Evolutionary conservation across 2,888 invertebrate genomes (phyloP).

Genomic region (Hypercompe scribonia): DNA sequence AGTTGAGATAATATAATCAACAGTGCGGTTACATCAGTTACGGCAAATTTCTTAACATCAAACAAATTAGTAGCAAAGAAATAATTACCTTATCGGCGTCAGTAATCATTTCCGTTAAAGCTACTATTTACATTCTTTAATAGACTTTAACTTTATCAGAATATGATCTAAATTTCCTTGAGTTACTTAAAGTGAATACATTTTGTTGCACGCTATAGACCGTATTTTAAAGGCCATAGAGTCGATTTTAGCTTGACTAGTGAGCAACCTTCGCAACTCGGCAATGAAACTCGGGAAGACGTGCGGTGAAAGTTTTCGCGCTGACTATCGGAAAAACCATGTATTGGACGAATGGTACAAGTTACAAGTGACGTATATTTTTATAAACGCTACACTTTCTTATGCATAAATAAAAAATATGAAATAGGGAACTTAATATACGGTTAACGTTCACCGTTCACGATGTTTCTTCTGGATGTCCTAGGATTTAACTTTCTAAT

Average conservation of each 20-base stretch:
- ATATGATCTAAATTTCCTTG: constrained; percentile 29
- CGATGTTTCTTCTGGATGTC: too few relatives aligned
- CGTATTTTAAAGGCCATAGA: constrained; percentile 20
- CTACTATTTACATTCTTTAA: not conserved
- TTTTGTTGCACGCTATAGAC: constrained; percentile 4
- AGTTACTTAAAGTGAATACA: constrained; percentile 21
- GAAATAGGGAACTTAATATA: too few relatives aligned
- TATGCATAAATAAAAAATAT: too few relatives aligned
- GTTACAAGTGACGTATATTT: too few relatives aligned
- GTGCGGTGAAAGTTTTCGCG: constrained; percentile 62
- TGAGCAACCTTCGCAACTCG: constrained; percentile 22
- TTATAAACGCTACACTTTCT: too few relatives aligned
- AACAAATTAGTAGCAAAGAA: constrained; percentile 1
- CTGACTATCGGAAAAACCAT: constrained; percentile 61
- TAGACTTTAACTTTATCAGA: not conserved
- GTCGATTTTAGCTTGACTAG: constrained; percentile 28
- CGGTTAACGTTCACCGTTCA: too few relatives aligned
- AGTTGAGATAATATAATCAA: not conserved
- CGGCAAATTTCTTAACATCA: not conserved
- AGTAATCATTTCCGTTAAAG: not conserved
- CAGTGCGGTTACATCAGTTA: not conserved
- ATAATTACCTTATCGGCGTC: not conserved
- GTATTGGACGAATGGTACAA: constrained; percentile 49
- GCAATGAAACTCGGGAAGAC: constrained; percentile 58
- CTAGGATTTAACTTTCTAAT: too few relatives aligned